phyloP scores from a whole-genome alignment of 2,113 vertebrate species.

The Boulengeromyrus knoepffleri region DNA sequence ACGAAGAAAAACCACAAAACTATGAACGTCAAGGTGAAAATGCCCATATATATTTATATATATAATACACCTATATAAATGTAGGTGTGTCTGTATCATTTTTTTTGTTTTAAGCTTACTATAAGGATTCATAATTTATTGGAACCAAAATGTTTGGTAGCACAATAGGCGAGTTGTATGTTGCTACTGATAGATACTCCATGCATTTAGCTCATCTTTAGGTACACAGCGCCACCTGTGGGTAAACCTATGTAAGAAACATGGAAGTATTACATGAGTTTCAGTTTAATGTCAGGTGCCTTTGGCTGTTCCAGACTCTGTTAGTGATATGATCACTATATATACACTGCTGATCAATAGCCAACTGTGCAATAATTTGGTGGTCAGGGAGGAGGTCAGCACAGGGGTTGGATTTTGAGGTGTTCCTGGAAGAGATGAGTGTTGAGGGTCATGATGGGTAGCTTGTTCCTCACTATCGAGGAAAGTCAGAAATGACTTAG shows the following conservation, averaged over 20 bases:
- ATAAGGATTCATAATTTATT: neutral
- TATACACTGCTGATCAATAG: neutral
- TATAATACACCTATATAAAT: neutral
- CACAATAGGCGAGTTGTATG: neutral
- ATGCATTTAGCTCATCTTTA: neutral
- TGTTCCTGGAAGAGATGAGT: neutral
- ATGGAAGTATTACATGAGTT: neutral
- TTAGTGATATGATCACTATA: neutral
- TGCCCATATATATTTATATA: neutral
- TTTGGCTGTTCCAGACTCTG: neutral
- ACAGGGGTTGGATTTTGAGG: neutral
- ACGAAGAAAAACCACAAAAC: conserved; percentile 96
- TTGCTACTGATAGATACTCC: neutral
- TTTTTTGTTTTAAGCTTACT: neutral
- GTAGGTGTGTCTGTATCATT: neutral
- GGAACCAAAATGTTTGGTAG: neutral
- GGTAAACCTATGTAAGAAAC: neutral
- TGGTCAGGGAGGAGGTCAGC: neutral
- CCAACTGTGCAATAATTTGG: neutral
- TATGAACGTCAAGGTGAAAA: conserved; percentile 78
- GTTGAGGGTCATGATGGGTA: neutral
- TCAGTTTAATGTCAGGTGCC: neutral
- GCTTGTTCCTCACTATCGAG: neutral
- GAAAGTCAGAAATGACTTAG: neutral
- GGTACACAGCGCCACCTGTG: neutral